Base-by-base conservation (phyloP, 2,113 vertebrate species). In the Ascaphus truei region DNA sequence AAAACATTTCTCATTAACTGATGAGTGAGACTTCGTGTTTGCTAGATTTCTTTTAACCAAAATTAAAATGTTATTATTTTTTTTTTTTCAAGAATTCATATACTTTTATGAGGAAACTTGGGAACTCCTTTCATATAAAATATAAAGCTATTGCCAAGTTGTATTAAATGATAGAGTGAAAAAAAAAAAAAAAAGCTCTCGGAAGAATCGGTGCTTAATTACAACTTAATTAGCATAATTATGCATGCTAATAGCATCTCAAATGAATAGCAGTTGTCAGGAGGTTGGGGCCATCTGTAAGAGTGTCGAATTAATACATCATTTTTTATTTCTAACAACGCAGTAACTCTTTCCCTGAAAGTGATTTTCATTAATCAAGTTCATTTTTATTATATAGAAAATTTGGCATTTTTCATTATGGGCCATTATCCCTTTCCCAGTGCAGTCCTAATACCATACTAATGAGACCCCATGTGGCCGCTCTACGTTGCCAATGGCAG, bases 211-310 rank as follows among this genome's bases (percentile, higher is more conserved):
- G 91, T 91, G 91, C 93, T 96, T 98, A 98, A 99, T 99, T 98
- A 95, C 92, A 94, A 93, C 92, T 95, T 98, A 97, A 99, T 99
- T 98, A 96, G 94, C 96, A 98, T 98, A 98, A 98, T 98, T 98
- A 98, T 98, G 94, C 95, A 95, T 95, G 94, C 95, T 98, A 98
- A 99, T 98, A 94, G 93, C 93, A 98, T 98, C 95, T 98, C 96
- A 92, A 95, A 96, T 98, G 96, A 98, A 95, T 95, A 96, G 94
- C 93, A 93, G 92, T 96, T 98, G 95, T 98, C 96, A 95, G 92
- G 95, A 96, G 95, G 92, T 91, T 94, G 93, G 92, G 95, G 94
- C 94, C 95, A 98, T 98, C 95, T 98, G 96, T 96, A 98, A 96
- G 92, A 89, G 92, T 89, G 83, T 91, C 93, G 92, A 94, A 96